phyloP scores from a whole-genome alignment of 1,140 invertebrate genomes.

The Oryctes rhinoceros region DNA sequence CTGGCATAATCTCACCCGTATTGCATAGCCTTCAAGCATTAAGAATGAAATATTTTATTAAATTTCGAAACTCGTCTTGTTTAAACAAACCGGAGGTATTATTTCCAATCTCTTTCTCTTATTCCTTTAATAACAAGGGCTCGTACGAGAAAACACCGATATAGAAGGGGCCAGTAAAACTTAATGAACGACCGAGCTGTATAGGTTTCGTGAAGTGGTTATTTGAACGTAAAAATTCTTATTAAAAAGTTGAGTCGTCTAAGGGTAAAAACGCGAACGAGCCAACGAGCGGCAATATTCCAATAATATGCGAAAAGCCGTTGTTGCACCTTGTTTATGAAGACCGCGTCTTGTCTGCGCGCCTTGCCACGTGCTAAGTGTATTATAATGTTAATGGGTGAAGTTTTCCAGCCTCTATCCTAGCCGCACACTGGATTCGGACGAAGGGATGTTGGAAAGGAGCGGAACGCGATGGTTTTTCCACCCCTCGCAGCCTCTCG shows the following conservation, averaged over 20 bases:
- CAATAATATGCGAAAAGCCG: conserved; percentile 43
- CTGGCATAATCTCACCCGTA: no score
- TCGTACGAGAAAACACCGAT: not conserved
- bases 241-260: conserved; percentile 32
- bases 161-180: not conserved
- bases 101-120: no score
- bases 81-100: no score
- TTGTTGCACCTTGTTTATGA: conserved; percentile 48
- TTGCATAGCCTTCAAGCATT: no score
- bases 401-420: conserved; percentile 55
- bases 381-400: conserved; percentile 59
- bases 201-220: conserved; percentile 11
- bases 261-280: conserved; percentile 12
- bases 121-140: not conserved
- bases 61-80: no score
- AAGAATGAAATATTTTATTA: no score
- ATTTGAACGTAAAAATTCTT: conserved; percentile 24
- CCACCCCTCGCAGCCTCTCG: no score
- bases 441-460: conserved; percentile 47
- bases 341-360: conserved; percentile 45
- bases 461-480: not conserved
- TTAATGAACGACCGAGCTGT: not conserved
- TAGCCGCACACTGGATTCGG: conserved; percentile 43
- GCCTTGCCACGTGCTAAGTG: conserved; percentile 56
- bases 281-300: conserved; percentile 33